Conservation (phyloP, 2,113 vertebrate species). For the Dicrurus megarhynchus region DNA sequence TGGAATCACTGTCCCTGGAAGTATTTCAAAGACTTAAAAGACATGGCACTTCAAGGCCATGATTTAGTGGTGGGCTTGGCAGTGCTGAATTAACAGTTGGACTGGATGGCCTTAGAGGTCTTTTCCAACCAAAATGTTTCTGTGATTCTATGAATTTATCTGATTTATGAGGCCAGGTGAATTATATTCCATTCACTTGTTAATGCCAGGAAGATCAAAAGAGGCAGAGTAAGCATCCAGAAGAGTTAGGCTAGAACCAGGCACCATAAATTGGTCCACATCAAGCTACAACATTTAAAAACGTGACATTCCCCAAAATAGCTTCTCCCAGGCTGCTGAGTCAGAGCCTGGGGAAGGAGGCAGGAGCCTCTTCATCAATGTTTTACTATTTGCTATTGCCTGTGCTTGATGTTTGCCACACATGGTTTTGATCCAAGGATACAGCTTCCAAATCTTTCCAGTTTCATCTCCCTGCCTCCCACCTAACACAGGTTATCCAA, state of each 20-base stretch:
- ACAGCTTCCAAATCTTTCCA: not conserved
- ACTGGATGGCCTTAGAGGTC: not conserved
- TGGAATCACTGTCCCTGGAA: not conserved
- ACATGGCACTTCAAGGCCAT: not conserved
- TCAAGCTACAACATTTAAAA: not conserved
- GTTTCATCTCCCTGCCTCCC: not conserved
- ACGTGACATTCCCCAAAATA: fast-evolving
- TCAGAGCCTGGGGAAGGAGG: not conserved
- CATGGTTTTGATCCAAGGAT: not conserved
- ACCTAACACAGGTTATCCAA: not conserved
- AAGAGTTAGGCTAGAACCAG: not conserved
- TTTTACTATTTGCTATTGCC: not conserved
- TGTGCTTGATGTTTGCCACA: not conserved
- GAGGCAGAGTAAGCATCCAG: not conserved
- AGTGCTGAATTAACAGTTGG: not conserved
- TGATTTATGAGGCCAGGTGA: not conserved
- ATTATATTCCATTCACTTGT: not conserved
- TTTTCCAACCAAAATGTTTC: not conserved
- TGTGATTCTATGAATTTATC: not conserved
- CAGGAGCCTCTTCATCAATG: not conserved
- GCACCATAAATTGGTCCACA: not conserved
- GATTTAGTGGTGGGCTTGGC: not conserved
- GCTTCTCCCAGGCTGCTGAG: not conserved
- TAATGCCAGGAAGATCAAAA: not conserved
- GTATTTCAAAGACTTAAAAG: not conserved